A percentile compares a stretch with the other conserved stretches of the same genome.
Conservation (phyloP, 2,797 vertebrate genomes). For the Sebastes vulpes region DNA sequence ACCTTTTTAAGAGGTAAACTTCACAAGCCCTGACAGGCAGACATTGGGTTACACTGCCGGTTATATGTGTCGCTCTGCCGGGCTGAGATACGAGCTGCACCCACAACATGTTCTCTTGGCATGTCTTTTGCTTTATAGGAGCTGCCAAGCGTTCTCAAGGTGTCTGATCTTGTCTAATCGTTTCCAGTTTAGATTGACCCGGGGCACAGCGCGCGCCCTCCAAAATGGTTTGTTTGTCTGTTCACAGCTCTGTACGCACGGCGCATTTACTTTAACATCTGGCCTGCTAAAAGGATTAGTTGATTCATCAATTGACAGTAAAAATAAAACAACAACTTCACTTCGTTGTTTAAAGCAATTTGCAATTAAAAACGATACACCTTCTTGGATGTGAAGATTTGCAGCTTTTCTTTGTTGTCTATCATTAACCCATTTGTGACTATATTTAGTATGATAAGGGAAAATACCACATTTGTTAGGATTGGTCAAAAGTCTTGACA, state of each 20-base stretch:
- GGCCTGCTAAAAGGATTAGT: neutral
- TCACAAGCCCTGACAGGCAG: slow-evolving; percentile 45
- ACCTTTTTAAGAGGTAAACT: slow-evolving; percentile 22
- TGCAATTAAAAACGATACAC: too few relatives aligned
- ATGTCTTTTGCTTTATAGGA: neutral
- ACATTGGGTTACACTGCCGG: slow-evolving; percentile 1
- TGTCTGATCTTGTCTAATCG: slow-evolving; percentile 58
- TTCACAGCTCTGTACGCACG: neutral
- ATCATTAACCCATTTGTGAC: too few relatives aligned
- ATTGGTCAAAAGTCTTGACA: too few relatives aligned
- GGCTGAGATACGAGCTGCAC: neutral
- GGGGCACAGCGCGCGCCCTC: neutral
- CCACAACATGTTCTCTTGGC: neutral
- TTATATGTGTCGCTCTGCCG: slow-evolving; percentile 32
- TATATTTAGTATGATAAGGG: too few relatives aligned
- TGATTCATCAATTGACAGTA: neutral
- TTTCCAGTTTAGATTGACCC: slow-evolving; percentile 14
- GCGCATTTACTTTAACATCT: neutral
- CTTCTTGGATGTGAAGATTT: neutral
- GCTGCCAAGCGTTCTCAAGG: slow-evolving; percentile 39
- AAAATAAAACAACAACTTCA: neutral
- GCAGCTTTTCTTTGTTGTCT: too few relatives aligned
- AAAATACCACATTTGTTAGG: too few relatives aligned
- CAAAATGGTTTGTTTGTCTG: neutral
- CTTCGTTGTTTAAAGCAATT: neutral